These are phyloP conservation scores for Protophormia terraenovae DNA, from an alignment of 2,888 invertebrate genomes.

Conservation along the genomic window DNA sequence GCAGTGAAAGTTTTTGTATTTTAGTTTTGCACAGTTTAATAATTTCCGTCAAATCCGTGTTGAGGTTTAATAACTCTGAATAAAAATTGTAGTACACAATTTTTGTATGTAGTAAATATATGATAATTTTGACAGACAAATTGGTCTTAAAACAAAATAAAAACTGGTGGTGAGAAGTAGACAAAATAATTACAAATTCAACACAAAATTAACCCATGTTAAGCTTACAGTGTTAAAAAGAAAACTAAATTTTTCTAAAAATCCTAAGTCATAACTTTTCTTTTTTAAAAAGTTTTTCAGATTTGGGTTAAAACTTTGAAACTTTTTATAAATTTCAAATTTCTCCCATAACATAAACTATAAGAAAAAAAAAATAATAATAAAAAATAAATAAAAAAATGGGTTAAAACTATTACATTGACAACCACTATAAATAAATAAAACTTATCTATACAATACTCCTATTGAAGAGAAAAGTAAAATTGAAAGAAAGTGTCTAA, in stretches of 20 bases:
- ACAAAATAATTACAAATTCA: neutral
- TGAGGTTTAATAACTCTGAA: neutral
- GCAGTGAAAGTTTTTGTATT: conserved; percentile 46
- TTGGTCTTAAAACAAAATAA: conserved; percentile 13
- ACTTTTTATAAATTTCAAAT: neutral
- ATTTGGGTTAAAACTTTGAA: neutral
- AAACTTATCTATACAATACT: neutral
- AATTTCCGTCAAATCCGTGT: conserved; percentile 30
- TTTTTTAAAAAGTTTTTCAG: neutral
- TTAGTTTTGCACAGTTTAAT: conserved; percentile 23
- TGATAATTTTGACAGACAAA: conserved; percentile 37
- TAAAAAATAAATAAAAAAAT: neutral
- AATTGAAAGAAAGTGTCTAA: conserved; percentile 59
- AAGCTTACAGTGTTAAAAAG: neutral
- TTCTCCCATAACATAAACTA: no score
- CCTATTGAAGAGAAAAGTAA: conserved; percentile 7
- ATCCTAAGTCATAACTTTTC: neutral
- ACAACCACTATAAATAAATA: neutral
- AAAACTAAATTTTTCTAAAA: neutral
- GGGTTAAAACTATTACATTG: conserved; percentile 10
- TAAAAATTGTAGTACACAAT: conserved; percentile 18
- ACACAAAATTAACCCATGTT: neutral
- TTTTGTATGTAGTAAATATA: neutral
- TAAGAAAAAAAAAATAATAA: no score
- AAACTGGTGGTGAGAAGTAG: neutral